Evolutionary conservation across 1,140 invertebrate species (phyloP), one percentile per base, ranked within the genome.

Genomic region (Solenopsis invicta): DNA sequence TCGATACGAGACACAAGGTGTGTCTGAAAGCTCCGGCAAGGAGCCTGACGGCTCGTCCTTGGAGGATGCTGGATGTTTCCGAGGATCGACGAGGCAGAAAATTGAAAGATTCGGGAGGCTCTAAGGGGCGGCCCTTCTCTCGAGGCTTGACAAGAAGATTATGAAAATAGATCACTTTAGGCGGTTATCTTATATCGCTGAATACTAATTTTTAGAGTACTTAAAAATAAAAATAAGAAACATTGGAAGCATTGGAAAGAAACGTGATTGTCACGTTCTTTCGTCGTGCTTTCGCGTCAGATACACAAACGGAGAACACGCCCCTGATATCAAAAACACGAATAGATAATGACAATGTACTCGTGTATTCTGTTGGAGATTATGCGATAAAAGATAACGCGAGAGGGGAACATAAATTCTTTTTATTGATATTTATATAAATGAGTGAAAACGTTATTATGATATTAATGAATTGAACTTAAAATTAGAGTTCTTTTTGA

Each of bases 1-100:
- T 82, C 67, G 67, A 74, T 74, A 59, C 56, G 54, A 74, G 18
- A 74, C 75, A 84, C 12, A 62, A 69, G 80, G 80, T 75, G 80
- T 84, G 80, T 84, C 80, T 62, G 80, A 75, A 82, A 62, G 80
- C 69, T 37, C 13, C 8, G 34, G n/a, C 62, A 50, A 72, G 37
- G 29, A 29, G 4, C 10, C 10, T 29, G 61, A 2, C n/a, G 21
- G 34, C 12, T 59, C 34, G 41, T 80, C 24, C 64, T 66, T 21
- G 52, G 41, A 82, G 69, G 54, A 74, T 84, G 80, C 56, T 84
- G 80, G 45, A 84, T 4, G 29, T 84, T 74, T 50, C 29, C 54
- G 50, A 75, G 29, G 69, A 74, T 84, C 80, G 69, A 84, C 74
- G 21, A 64, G n/a, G 24, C 13, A 21, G 29, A 29, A 41, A 48